Conservation (phyloP, 2,888 invertebrate species). For the Sericinus montela region DNA sequence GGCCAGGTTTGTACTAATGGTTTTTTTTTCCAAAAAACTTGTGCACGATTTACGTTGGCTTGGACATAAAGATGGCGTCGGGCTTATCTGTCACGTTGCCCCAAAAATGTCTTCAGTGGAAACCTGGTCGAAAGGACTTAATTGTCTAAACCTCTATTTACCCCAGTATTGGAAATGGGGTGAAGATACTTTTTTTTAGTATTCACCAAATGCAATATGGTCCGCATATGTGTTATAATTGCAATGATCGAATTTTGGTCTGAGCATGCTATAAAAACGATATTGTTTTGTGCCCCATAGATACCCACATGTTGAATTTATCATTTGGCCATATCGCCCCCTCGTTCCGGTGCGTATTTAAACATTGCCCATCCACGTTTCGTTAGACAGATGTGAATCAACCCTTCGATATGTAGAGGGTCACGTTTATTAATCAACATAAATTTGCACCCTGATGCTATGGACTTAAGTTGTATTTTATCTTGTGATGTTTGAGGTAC, state of each 20-base stretch:
- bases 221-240: neutral
- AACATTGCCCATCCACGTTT: conserved; percentile 11
- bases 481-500: neutral
- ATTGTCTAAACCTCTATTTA: too few relatives aligned
- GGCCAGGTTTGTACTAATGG: too few relatives aligned
- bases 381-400: conserved; percentile 21
- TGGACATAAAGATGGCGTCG: too few relatives aligned
- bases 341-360: conserved; percentile 14
- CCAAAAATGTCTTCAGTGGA: too few relatives aligned
- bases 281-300: neutral
- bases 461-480: neutral
- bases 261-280: neutral
- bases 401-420: conserved; percentile 4
- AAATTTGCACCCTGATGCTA: neutral
- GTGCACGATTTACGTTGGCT: too few relatives aligned
- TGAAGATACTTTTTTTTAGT: too few relatives aligned
- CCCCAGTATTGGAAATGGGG: too few relatives aligned
- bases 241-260: neutral
- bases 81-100: too few relatives aligned
- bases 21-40: too few relatives aligned
- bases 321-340: conserved; percentile 17
- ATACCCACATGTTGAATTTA: conserved; percentile 4
- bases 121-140: too few relatives aligned
- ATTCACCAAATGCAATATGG: neutral
- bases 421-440: neutral